phyloP scores from a whole-genome alignment of 2,888 invertebrate species.

The Carpatolechia fugitivella region DNA sequence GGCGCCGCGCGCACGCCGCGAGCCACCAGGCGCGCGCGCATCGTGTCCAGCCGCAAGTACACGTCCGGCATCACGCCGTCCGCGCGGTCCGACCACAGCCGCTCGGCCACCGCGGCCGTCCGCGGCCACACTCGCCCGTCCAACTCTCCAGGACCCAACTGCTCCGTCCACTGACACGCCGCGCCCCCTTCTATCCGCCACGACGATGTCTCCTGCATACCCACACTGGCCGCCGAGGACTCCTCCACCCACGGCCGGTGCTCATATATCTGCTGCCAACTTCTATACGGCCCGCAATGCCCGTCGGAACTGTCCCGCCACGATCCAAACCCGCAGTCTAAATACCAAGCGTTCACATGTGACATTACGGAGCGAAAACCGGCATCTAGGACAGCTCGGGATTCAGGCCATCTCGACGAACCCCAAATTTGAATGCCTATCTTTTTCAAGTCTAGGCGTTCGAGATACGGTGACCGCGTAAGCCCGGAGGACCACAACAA shows the following conservation, averaged over 20 bases:
- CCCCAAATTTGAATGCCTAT: slow-evolving; percentile 83
- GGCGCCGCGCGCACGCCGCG: slow-evolving; percentile 84
- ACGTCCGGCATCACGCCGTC: slow-evolving; percentile 78
- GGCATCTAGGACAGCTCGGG: slow-evolving; percentile 85
- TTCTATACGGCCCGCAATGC: slow-evolving; percentile 91
- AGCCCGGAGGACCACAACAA: slow-evolving; percentile 89
- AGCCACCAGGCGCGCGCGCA: slow-evolving; percentile 81
- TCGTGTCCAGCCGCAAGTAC: slow-evolving; percentile 83
- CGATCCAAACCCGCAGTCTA: slow-evolving; percentile 92
- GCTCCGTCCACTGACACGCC: slow-evolving; percentile 92
- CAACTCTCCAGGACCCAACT: slow-evolving; percentile 85
- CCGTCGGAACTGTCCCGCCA: slow-evolving; percentile 92
- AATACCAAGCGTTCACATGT: slow-evolving; percentile 93
- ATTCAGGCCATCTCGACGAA: slow-evolving; percentile 89
- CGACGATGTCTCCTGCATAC: slow-evolving; percentile 55
- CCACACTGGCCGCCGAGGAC: slow-evolving; percentile 45
- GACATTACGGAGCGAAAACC: slow-evolving; percentile 89
- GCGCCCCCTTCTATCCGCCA: slow-evolving; percentile 84
- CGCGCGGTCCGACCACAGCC: slow-evolving; percentile 84
- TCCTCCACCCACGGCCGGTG: slow-evolving; percentile 86
- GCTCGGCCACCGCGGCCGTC: slow-evolving; percentile 88
- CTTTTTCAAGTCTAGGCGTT: slow-evolving; percentile 74
- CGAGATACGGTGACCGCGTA: slow-evolving; percentile 85
- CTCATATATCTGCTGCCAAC: slow-evolving; percentile 92
- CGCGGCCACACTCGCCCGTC: slow-evolving; percentile 92